Conservation (phyloP, 2,888 invertebrate genomes). For the Torymus texanus region DNA sequence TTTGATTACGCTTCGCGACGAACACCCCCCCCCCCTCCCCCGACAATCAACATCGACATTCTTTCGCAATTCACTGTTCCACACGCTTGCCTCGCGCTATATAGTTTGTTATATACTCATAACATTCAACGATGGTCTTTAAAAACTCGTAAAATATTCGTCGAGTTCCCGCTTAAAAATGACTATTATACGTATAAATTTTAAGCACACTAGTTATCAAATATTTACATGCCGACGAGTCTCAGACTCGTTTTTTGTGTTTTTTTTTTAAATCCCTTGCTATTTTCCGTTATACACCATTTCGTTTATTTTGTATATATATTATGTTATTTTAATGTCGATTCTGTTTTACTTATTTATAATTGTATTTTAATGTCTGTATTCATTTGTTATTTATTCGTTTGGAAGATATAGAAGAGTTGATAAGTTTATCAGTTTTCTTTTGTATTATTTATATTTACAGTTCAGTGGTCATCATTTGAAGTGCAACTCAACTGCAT, state of each 20-base stretch:
- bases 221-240: conserved; percentile 39
- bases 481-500: no score
- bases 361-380: conserved; percentile 18
- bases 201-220: conserved; percentile 29
- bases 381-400: conserved; percentile 20
- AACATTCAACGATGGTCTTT: conserved; percentile 42
- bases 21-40: no score
- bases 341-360: conserved; percentile 30
- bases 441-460: conserved; percentile 11
- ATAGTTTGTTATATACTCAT: background rate
- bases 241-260: background rate
- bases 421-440: background rate
- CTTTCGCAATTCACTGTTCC: no score
- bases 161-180: conserved; percentile 22
- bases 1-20: no score
- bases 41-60: no score
- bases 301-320: conserved; percentile 9
- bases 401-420: conserved; percentile 12
- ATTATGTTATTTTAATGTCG: conserved; percentile 32
- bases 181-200: conserved; percentile 37
- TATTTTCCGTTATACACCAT: conserved; percentile 8
- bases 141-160: conserved; percentile 47
- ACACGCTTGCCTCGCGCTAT: no score
- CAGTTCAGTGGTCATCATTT: background rate
- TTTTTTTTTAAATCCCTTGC: background rate